Conservation (phyloP, 2,888 invertebrate genomes). For the Agrotis puta region DNA sequence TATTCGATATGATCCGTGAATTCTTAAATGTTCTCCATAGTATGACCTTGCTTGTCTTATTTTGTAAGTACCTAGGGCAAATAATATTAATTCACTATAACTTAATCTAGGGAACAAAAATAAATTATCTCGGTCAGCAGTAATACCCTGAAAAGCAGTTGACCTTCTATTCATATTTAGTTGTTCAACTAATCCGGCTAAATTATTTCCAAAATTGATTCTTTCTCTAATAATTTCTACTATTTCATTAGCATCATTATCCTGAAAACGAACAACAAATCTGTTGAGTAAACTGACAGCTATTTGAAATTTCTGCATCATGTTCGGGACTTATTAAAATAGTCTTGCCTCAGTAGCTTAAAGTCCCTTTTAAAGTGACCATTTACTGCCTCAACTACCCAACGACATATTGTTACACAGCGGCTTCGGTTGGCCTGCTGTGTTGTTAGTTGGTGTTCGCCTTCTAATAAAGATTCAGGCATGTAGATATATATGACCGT, state of each 20-base stretch:
- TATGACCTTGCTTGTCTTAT: conserved; percentile 14
- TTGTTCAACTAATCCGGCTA: not conserved
- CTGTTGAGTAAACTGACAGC: conserved; percentile 11
- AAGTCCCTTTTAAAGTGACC: too few species aligned
- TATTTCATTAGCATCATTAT: conserved; percentile 20
- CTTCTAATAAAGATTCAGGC: conserved; percentile 31
- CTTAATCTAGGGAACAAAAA: too few species aligned
- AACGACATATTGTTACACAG: too few species aligned
- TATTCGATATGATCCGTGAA: conserved; percentile 24
- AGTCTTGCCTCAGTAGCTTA: conserved; percentile 33
- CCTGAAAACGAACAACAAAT: conserved; percentile 8
- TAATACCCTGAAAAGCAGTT: not conserved
- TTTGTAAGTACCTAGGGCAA: conserved; percentile 22
- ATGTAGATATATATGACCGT: conserved; percentile 29
- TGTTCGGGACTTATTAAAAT: conserved; percentile 23
- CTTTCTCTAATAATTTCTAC: conserved; percentile 7
- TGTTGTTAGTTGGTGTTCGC: too few species aligned
- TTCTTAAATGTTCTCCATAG: conserved; percentile 13
- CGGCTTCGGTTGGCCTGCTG: too few species aligned
- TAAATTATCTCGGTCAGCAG: too few species aligned
- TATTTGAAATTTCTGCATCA: conserved; percentile 29
- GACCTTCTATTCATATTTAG: conserved; percentile 20
- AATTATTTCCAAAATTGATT: conserved; percentile 22
- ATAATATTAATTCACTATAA: conserved; percentile 16
- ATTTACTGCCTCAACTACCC: too few species aligned